Evolutionary conservation across 2,113 vertebrate genomes (phyloP), one percentile per base, ranked within the genome.

Genomic region (Apeltes quadracus): DNA sequence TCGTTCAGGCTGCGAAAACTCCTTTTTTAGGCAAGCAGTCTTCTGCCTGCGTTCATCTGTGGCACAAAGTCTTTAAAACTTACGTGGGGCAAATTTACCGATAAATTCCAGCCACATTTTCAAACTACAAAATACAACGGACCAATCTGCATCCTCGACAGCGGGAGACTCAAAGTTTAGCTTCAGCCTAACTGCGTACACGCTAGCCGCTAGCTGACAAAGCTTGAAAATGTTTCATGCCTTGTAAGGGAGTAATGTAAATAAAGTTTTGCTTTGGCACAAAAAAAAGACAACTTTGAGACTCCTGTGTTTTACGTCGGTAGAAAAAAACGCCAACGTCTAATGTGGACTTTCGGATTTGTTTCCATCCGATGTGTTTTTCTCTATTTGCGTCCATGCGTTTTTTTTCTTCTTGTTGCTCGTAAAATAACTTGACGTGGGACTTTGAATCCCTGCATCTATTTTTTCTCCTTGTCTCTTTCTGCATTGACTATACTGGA

Each of bases 161-260:
- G 63, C 14, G 23, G 20, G 12, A 65, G 57, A 22, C 57, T 59
- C 22, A 23, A 3, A 32, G 43, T 32, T 25, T 36, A 50, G 44
- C 9, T 25, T n/a, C 9, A 12, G 34, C 18, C 64, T 41, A 67
- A 27, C 23, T 18, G 64, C 34, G 25, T 9, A 41, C 65, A 68
- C 3, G 61, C 61, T 62, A n/a, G 3, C 41, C 38, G 4, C 41
- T 22, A 62, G 18, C 9, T 20, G 6, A 4, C 67, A 23, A 14
- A 67, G 15, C 41, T 70, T 29, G 27, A 36, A 32, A 51, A 39
- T 44, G 39, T 43, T 64, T 84, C 63, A 7, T n/a, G 39, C n/a
- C 22, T 78, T 65, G 27, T 14, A 1, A 4, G 59, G 46, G 65
- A 79, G 72, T 75, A 63, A 25, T 91, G 88, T 90, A 84, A 82